Percentiles rank a stretch among this genome's conserved stretches.
Conservation (phyloP, 2,888 invertebrate genomes). For the Melanostoma mellinum region DNA sequence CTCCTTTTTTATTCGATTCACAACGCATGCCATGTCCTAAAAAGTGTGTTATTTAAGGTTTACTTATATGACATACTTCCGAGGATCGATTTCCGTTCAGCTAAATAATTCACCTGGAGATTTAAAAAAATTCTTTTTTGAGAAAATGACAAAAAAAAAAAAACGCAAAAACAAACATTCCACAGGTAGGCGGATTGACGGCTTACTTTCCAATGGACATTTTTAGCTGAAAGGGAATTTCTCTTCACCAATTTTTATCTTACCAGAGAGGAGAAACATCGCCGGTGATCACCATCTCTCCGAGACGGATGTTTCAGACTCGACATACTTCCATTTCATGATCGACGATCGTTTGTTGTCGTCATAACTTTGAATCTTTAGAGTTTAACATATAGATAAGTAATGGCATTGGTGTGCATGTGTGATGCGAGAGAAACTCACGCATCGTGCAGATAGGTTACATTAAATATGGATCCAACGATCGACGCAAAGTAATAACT, state of each 20-base stretch:
- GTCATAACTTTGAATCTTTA: conserved; percentile 46
- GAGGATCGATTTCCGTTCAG: conserved; percentile 60
- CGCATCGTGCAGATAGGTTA: conserved; percentile 13
- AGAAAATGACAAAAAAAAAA: conserved; percentile 16
- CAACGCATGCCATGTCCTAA: conserved; percentile 27
- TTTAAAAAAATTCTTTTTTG: conserved; percentile 45
- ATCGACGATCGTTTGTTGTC: conserved; percentile 31
- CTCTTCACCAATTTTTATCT: conserved; percentile 61
- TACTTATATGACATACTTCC: conserved; percentile 58
- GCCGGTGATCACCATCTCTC: conserved; percentile 21
- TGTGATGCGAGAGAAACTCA: conserved; percentile 50
- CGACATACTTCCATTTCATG: conserved; percentile 67
- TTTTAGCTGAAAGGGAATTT: conserved; percentile 69
- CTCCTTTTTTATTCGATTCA: conserved; percentile 42
- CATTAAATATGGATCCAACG: conserved; percentile 16
- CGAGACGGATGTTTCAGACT: conserved; percentile 50
- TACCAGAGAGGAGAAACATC: conserved; percentile 18
- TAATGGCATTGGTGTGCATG: conserved; percentile 10
- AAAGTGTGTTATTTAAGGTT: background rate
- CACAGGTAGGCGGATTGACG: conserved; percentile 60
- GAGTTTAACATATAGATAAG: conserved; percentile 6
- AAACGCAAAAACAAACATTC: conserved; percentile 40
- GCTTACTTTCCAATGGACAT: conserved; percentile 58
- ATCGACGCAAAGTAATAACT: background rate
- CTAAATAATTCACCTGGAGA: conserved; percentile 45